Evolutionary conservation across 2,888 invertebrate species (phyloP), one percentile per base, ranked within the genome.

Genomic region (Synanthedon vespiformis): DNA sequence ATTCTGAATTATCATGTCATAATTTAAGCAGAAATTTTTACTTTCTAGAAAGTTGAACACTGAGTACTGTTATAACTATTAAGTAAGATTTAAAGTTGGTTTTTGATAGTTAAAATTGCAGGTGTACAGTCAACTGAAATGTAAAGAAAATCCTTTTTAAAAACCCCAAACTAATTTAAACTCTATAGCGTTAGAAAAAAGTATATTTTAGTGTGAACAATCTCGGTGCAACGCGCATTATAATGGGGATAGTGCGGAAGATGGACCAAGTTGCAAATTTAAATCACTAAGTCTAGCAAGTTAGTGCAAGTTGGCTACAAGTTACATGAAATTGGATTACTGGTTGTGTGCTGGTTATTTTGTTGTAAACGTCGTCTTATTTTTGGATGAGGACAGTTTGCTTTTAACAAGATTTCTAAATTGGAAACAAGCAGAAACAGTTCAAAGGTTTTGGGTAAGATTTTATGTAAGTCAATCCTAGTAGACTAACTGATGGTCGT

Each of bases 261-360:
- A 57, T 60, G 76, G 76, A 74, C 74, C 57, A 77, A 83, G 77
- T 85, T 80, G 74, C 76, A 77, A 80, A 83, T 85, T 85, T 82
- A 81, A 85, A 85, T 85, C 85, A 84, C 80, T 79, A 77, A 81
- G 79, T 79, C 74, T 74, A 71, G 70, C 61, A 67, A 82, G 70
- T 70, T 65, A 61, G 52, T 56, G 60, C 58, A 62, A 69, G 57
- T 67, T 61, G 16, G 27, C 58, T 58, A 57, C 59, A 77, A 82
- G 75, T 82, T 78, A 68, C 73, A 70, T 76, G 74, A 84, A 83
- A 82, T 86, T 85, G 81, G 80, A 83, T 82, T 82, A 85, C 72
- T 67, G 53, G 55, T 53, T 54, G 58, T 58, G 58, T 58, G 59
- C 61, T 63, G 72, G 74, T 74, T 74, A 77, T 68, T 79, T 77